Evolutionary conservation across 1,140 invertebrate species (phyloP), one percentile per base, ranked within the genome.

Genomic region (Macrostomum lignano): DNA sequence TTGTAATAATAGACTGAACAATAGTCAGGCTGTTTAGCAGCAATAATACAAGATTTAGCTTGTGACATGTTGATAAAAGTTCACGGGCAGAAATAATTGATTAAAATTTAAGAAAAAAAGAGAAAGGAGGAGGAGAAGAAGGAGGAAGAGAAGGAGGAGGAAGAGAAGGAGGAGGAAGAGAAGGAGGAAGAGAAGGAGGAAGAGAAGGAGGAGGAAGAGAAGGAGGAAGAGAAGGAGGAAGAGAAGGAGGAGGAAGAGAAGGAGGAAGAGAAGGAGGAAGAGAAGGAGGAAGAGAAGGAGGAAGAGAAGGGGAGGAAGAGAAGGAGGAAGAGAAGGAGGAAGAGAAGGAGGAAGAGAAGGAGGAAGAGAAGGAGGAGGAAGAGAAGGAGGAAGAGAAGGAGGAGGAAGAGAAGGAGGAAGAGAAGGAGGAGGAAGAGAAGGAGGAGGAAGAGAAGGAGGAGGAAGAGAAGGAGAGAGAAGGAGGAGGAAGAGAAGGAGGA

Each of bases 101-200:
- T n/a, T n/a, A n/a, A 29, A 34, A 17, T 13, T n/a, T 25, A 14
- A 34, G 21, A 21, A 17, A 17, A 25, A 33, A 26, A 21, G 22
- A 17, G 17, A 14, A 10, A 25, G 11, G 21, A 31, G 2, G 21
- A 21, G 7, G n/a, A 14, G 2, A 3, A 3, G 3, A 5, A 21
- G 22, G n/a, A 17, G 17, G 15, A 20, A 34, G n/a, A 20, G 22
- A 10, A 25, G 17, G 11, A 13, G 34, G 22, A 17, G 34, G 15
- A 14, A 32, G 15, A 21, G 34, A n/a, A 25, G 14, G 11, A 31
- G 42, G 17, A 40, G 22, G 32, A 20, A 38, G 11, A 35, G 35
- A 20, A 25, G 35, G 28, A 9, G 13, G 13, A 32, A 13, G 6
- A 34, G 21, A 13, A 25, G 23, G 10, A 15, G 14, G 17, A 11